phyloP scores from a whole-genome alignment of 2,797 vertebrate genomes.

The Channallabes apus region DNA sequence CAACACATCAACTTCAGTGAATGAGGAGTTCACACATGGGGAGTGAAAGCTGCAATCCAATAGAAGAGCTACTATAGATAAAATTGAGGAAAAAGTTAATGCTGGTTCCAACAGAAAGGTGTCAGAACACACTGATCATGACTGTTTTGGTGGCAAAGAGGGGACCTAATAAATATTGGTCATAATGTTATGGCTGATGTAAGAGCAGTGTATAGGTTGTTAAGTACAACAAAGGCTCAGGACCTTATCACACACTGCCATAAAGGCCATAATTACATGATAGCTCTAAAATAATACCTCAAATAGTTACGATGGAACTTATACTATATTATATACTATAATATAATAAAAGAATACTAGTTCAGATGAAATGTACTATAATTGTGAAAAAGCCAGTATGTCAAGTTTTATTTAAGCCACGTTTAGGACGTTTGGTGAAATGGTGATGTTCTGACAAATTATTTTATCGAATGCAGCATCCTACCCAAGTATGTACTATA shows the following conservation, averaged over 20 bases:
- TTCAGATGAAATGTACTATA: neutral
- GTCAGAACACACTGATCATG: too few species aligned
- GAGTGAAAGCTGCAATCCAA: too few species aligned
- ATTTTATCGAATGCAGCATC: neutral
- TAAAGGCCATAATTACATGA: neutral
- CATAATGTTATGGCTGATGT: too few species aligned
- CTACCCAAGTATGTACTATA: neutral
- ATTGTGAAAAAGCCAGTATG: neutral
- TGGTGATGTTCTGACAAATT: neutral
- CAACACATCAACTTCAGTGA: too few species aligned
- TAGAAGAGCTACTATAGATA: too few species aligned
- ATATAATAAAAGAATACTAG: too few species aligned
- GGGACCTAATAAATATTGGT: too few species aligned
- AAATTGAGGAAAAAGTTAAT: too few species aligned
- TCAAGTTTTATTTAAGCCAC: neutral
- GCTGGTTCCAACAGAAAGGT: too few species aligned
- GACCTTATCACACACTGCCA: neutral
- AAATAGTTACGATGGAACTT: neutral
- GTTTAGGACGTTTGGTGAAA: neutral
- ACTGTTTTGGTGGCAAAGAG: too few species aligned
- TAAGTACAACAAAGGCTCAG: neutral
- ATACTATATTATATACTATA: too few species aligned
- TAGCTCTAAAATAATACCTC: neutral
- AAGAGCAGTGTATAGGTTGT: neutral
- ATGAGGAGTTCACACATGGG: too few species aligned